Conservation (phyloP, 2,888 invertebrate genomes). For the Amitus sp. region DNA sequence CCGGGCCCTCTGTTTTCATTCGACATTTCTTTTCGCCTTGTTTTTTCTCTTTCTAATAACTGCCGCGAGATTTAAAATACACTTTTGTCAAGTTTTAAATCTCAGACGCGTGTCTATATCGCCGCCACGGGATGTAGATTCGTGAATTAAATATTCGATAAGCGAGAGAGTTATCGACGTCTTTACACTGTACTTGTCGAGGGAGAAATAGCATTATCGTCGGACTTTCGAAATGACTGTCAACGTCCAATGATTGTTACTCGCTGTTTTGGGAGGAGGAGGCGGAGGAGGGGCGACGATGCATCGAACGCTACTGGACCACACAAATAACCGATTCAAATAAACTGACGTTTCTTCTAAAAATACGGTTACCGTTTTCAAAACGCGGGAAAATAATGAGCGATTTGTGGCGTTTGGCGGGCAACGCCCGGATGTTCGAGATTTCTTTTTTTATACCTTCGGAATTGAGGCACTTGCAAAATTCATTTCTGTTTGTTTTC, state of each 20-base stretch:
- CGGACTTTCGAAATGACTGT: neutral
- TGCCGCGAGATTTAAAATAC: too few species aligned
- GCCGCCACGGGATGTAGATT: too few species aligned
- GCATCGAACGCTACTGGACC: conserved; percentile 39
- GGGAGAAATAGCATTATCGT: too few species aligned
- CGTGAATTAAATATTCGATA: too few species aligned
- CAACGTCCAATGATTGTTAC: neutral
- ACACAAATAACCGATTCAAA: conserved; percentile 56
- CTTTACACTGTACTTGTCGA: too few species aligned
- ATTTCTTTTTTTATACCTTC: too few species aligned
- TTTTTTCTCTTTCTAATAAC: too few species aligned
- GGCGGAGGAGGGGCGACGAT: neutral
- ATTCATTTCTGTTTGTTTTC: neutral
- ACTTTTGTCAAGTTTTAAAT: too few species aligned
- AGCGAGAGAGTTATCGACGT: too few species aligned
- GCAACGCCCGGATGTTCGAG: too few species aligned
- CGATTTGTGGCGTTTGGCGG: conserved; percentile 11
- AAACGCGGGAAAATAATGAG: conserved; percentile 30
- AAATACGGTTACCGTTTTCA: conserved; percentile 44
- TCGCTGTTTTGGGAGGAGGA: too few species aligned
- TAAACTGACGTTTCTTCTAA: conserved; percentile 53
- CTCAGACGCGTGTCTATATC: too few species aligned
- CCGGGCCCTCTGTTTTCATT: neutral
- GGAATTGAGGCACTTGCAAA: conserved; percentile 18
- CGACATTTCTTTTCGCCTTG: neutral